These are phyloP conservation scores for Pocillopora meandrina DNA, from an alignment of 92 coral and sea anemone genomes.

Conservation along the genomic window DNA sequence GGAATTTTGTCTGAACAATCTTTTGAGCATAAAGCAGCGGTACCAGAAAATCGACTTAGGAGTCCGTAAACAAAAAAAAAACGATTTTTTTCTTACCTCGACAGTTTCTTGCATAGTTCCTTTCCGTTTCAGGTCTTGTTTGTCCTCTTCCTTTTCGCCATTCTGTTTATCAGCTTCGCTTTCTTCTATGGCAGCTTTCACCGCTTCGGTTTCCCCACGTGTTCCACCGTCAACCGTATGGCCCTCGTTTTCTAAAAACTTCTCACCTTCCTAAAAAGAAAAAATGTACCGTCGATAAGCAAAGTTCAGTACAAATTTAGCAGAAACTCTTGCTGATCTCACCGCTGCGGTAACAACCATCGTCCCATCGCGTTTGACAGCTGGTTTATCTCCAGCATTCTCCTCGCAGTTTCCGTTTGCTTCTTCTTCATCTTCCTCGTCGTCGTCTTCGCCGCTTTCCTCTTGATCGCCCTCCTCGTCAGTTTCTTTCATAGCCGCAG, in stretches of 20 bases:
- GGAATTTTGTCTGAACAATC: background rate
- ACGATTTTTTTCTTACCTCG: conserved; percentile 56
- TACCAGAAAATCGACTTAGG: conserved; percentile 2
- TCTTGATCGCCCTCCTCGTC: conserved; percentile 66
- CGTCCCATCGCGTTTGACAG: conserved; percentile 79
- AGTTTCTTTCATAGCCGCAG: conserved; percentile 69
- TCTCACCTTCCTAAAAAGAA: conserved; percentile 87
- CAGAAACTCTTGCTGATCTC: conserved; percentile 19
- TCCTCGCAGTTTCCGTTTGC: conserved; percentile 54
- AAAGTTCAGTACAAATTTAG: background rate
- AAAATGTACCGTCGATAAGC: conserved; percentile 21
- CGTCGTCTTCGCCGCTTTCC: conserved; percentile 24
- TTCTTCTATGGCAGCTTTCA: conserved; percentile 75
- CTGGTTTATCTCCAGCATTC: conserved; percentile 71
- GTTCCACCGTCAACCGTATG: conserved; percentile 84
- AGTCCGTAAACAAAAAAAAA: no score
- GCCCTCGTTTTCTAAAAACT: conserved; percentile 73
- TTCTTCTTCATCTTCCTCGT: conserved; percentile 45
- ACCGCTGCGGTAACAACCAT: conserved; percentile 88
- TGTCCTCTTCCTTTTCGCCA: conserved; percentile 78
- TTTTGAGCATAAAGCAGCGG: background rate
- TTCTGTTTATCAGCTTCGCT: conserved; percentile 77
- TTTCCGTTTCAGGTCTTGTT: conserved; percentile 91
- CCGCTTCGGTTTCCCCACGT: conserved; percentile 91
- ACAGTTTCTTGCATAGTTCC: conserved; percentile 85